Evolutionary conservation across 2,113 vertebrate genomes (phyloP), one percentile per base, ranked within the genome.

Genomic region (Oryzias woworae): DNA sequence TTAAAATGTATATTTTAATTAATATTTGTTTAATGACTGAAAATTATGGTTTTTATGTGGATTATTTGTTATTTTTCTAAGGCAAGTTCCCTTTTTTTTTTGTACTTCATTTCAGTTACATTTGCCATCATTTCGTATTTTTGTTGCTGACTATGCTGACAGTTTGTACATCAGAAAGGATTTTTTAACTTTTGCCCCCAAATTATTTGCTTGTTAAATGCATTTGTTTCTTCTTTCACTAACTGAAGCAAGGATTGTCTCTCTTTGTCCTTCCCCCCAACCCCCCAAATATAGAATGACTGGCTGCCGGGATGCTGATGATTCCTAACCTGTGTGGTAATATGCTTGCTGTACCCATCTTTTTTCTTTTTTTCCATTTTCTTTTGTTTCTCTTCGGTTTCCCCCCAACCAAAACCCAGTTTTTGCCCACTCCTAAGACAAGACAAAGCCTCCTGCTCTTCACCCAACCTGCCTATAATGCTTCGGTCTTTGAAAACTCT

Each of bases 401-500:
- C 18, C 75, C 91, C 59, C 73, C 72, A 20, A 81, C 76, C 4
- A 2, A 83, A 72, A 93, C 91, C 78, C 93, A 95, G 58, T 90
- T 90, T 26, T 80, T 87, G 58, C 88, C 91, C 0, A 92, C 92
- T 69, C 65, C 67, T 3, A 87, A 86, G 0, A 8, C 81, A 14
- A 78, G 82, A 0, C 86, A 91, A 50, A 88, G 85, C 49, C 94
- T 96, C 82, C 92, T 94, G 85, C 93, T 94, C 72, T 99, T 98
- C 81, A 98, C 96, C 23, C 91, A 94, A 81, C 88, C 95, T 31
- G 69, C 85, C 55, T 99, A 99, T 80, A 97, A 98, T 80, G 93
- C 94, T 22, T 94, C 94, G 0, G 92, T 99, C 54, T 95, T 95
- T 0, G 97, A 99, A 85, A 98, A 98, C 83, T 96, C 96, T 0